Percentiles rank a stretch among this genome's conserved stretches.
phyloP scores from a whole-genome alignment of 2,113 vertebrate genomes.

The Bagarius yarrelli region DNA sequence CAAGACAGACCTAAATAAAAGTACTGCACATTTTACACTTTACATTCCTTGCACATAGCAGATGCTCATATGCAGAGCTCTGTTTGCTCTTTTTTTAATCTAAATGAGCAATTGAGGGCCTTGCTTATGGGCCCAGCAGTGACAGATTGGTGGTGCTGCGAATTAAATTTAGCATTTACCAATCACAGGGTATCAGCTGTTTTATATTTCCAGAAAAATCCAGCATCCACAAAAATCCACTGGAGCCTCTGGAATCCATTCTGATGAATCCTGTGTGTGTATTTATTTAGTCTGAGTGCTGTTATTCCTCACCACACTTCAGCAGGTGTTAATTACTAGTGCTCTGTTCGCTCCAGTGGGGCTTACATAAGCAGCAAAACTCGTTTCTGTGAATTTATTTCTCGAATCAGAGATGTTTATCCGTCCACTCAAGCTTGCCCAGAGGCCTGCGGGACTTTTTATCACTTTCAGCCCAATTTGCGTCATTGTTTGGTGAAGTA shows the following conservation, averaged over 20 bases:
- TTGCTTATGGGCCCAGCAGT: too few species aligned
- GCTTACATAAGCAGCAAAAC: slow-evolving; percentile 38
- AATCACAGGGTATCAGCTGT: too few species aligned
- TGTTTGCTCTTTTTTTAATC: too few species aligned
- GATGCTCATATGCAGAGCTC: too few species aligned
- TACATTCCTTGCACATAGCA: too few species aligned
- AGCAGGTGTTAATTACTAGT: slow-evolving; percentile 47
- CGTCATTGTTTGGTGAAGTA: background rate
- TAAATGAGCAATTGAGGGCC: too few species aligned
- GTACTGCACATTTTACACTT: too few species aligned
- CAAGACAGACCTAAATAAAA: too few species aligned
- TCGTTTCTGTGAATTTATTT: background rate
- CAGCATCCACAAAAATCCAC: too few species aligned
- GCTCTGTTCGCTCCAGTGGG: slow-evolving; percentile 40
- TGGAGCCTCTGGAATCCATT: background rate
- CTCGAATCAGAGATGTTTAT: background rate
- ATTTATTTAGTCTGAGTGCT: slow-evolving; percentile 52
- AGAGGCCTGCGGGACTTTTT: background rate
- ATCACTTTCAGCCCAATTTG: slow-evolving; percentile 1
- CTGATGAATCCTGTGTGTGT: slow-evolving; percentile 40
- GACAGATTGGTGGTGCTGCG: too few species aligned
- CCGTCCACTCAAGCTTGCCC: background rate
- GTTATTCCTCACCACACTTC: slow-evolving; percentile 41
- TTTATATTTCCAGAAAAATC: too few species aligned
- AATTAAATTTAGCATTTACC: too few species aligned